Percentiles rank a stretch among this genome's conserved stretches.
phyloP scores from a whole-genome alignment of 2,113 vertebrate species.

The Aegotheles bennettii region DNA sequence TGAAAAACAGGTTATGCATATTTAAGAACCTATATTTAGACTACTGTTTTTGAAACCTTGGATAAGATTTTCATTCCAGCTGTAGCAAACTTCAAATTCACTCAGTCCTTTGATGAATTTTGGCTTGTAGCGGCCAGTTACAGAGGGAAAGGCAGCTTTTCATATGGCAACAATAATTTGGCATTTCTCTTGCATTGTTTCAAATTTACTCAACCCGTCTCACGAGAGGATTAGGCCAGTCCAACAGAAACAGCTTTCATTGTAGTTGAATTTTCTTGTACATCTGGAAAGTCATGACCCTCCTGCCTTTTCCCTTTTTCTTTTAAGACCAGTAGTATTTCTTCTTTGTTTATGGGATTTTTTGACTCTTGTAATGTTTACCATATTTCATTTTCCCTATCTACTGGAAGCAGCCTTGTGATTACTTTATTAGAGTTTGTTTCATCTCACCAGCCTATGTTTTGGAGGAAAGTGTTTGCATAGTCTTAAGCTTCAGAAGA shows the following conservation, averaged over 20 bases:
- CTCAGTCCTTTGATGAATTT: neutral
- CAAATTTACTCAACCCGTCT: neutral
- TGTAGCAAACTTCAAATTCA: conserved; percentile 1
- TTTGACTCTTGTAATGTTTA: neutral
- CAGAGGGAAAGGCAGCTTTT: neutral
- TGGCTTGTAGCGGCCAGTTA: neutral
- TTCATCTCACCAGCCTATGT: neutral
- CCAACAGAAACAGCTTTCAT: neutral
- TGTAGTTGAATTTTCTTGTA: neutral
- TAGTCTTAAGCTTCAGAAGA: neutral
- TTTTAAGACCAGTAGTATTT: neutral
- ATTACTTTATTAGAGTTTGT: neutral
- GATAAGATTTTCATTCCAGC: neutral
- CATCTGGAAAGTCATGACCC: neutral
- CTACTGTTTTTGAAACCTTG: neutral
- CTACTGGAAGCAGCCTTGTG: neutral
- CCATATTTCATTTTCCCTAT: neutral
- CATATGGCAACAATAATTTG: neutral
- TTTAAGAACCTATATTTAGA: conserved; percentile 11
- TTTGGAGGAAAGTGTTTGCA: neutral
- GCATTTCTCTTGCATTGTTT: neutral
- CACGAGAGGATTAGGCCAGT: neutral
- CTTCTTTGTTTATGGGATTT: neutral
- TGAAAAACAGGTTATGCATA: neutral
- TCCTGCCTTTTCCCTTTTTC: neutral